Evolutionary conservation across 2,888 invertebrate genomes (phyloP), one percentile per base, ranked within the genome.

Genomic region (Patella ulyssiponensis): DNA sequence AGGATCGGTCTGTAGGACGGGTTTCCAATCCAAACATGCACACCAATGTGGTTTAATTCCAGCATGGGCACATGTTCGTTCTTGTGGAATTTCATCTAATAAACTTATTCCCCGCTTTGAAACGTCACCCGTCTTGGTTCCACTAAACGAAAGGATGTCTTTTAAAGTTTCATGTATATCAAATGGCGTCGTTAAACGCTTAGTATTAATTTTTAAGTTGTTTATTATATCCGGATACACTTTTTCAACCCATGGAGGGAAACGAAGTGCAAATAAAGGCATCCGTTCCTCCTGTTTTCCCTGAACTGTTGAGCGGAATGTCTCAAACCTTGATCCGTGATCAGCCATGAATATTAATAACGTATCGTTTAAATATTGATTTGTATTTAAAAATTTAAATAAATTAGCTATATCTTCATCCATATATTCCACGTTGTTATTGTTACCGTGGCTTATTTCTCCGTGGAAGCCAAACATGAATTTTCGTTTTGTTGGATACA

Each of bases 41-140:
- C 98, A 98, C 97, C 97, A 98, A 91, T 98, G 98, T 0, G 97
- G 95, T 89, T 97, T 97, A 80, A 98, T 96, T 77, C 95, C 96
- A 0, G 98, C 98, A 90, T 96, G 95, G 11, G 94, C 94, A 90
- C 98, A 98, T 14, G 96, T 95, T 52, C 98, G 93, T 82, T 94
- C 94, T 7, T 92, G 88, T 0, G 97, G 95, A 73, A 91, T 87
- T 44, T 83, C 79, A 51, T 81, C 72, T 81, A 91, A 89, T 33
- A 90, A 81, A 79, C 90, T 91, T 14, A 89, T 89, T 1, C 90
- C 90, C 52, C 90, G 20, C 17, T 58, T 54, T 17, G 15, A 54
- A 17, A 75, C 11, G n/a, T 73, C 74, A 2, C 52, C 80, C 75
- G 27, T n/a, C 3, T 70, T 58, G 5, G 79, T 69, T 27, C 83